Evolutionary conservation across 2,113 vertebrate species (phyloP).

Genomic region (Jacana jacana): DNA sequence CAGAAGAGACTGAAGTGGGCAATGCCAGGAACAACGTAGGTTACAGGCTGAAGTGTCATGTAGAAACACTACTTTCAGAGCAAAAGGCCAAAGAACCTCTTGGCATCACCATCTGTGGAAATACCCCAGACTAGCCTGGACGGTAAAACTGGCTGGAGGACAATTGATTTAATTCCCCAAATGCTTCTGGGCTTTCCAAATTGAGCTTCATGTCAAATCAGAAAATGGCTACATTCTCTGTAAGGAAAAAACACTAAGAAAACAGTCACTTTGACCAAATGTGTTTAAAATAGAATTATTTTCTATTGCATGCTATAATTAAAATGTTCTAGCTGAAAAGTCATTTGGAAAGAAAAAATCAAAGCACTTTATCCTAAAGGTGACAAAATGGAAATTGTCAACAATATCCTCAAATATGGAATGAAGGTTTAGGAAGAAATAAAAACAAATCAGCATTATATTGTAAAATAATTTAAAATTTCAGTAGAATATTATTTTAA

Average conservation of each 20-base stretch:
- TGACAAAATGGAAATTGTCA: neutral
- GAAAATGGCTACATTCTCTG: neutral
- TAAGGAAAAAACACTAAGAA: neutral
- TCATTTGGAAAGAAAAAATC: neutral
- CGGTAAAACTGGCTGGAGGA: neutral
- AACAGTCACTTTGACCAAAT: neutral
- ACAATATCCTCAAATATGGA: neutral
- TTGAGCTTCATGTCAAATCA: neutral
- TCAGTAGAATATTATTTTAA: neutral
- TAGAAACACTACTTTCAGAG: neutral
- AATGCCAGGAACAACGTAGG: neutral
- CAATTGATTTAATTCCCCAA: neutral
- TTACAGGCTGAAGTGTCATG: neutral
- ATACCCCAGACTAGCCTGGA: neutral
- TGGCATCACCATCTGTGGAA: neutral
- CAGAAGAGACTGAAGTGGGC: neutral
- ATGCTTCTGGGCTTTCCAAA: neutral
- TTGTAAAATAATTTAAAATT: neutral
- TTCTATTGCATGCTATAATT: neutral
- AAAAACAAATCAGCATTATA: neutral
- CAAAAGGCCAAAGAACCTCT: neutral
- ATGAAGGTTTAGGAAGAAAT: neutral
- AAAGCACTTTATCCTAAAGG: neutral
- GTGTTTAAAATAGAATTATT: neutral
- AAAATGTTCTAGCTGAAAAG: neutral